phyloP scores from a whole-genome alignment of 2,797 vertebrate species.

The Sebastes nivosus region DNA sequence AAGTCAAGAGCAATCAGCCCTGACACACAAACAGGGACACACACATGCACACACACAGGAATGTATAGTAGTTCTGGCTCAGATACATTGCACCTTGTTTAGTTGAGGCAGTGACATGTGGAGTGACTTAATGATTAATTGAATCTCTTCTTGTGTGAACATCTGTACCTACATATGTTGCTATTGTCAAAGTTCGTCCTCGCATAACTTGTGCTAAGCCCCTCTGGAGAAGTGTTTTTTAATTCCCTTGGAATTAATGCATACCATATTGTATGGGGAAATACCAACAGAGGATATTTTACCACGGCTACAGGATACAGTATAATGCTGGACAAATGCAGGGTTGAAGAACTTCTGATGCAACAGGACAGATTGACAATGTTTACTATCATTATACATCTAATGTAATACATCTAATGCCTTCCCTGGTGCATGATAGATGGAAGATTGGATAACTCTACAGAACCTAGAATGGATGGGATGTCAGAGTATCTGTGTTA shows the following conservation, averaged over 20 bases:
- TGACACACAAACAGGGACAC: conserved; percentile 74
- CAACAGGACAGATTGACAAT: background rate
- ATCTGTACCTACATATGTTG: conserved; percentile 73
- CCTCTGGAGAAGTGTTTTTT: background rate
- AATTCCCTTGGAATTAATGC: background rate
- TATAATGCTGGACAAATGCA: background rate
- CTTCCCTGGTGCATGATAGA: background rate
- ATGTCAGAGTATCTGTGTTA: background rate
- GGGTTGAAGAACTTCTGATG: background rate
- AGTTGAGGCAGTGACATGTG: conserved; percentile 63
- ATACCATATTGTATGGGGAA: background rate
- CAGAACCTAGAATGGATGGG: background rate
- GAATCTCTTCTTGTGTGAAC: conserved; percentile 65
- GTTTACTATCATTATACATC: background rate
- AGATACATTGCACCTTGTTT: conserved; percentile 61
- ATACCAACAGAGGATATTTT: background rate
- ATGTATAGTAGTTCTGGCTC: conserved; percentile 63
- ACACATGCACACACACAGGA: conserved; percentile 35
- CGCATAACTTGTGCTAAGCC: conserved; percentile 30
- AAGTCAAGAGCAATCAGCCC: conserved; percentile 81
- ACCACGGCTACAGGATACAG: background rate
- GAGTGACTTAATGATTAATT: conserved; percentile 68
- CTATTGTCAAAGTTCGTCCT: conserved; percentile 51
- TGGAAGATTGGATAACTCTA: background rate
- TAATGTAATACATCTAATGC: background rate